Conservation (phyloP, 2,888 invertebrate species). For the Chalcosyrphus nemorum region DNA sequence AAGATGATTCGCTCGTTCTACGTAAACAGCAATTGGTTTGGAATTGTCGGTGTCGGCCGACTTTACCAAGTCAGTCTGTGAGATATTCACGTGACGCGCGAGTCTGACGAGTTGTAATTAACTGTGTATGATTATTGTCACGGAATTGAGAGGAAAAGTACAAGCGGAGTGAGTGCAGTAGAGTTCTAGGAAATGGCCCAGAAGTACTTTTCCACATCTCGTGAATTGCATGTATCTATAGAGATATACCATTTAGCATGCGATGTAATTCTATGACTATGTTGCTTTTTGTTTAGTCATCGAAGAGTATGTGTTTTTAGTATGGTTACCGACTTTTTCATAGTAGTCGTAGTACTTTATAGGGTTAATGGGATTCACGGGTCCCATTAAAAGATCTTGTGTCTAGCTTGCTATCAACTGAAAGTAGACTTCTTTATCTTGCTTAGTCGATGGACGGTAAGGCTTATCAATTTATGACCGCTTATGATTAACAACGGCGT, state of each 20-base stretch:
- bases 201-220: constrained; percentile 70
- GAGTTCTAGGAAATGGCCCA: constrained; percentile 56
- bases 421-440: neutral
- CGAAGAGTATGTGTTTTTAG: neutral
- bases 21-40: constrained; percentile 37
- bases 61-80: constrained; percentile 27
- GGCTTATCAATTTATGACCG: constrained; percentile 9
- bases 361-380: constrained; percentile 38
- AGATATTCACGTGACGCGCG: constrained; percentile 59
- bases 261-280: neutral
- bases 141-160: constrained; percentile 30
- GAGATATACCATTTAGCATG: neutral
- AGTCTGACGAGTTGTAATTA: constrained; percentile 47
- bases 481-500: neutral
- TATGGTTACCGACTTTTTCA: no score
- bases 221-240: constrained; percentile 14
- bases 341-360: neutral
- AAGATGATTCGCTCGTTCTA: constrained; percentile 18
- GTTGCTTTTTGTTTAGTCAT: no score
- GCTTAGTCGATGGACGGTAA: neutral
- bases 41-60: constrained; percentile 50
- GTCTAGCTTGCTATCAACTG: neutral
- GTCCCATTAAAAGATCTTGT: no score
- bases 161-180: constrained; percentile 14
- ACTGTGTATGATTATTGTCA: constrained; percentile 56